Conservation (phyloP, 92 coral and sea anemone genomes). For the Palythoa grandis region DNA sequence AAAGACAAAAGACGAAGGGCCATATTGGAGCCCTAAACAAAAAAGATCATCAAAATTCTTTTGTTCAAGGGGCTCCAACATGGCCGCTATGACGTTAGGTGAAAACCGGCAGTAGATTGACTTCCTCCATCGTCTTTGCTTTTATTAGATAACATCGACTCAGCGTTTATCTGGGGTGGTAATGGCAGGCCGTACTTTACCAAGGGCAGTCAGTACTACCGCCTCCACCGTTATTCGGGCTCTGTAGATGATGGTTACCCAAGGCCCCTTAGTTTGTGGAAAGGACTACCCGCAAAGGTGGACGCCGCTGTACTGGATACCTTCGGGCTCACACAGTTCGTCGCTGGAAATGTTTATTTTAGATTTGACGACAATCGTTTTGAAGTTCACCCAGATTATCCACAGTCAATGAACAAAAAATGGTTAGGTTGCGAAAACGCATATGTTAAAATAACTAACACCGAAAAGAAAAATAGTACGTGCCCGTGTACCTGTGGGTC, state of each 20-base stretch:
- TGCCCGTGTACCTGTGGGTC: constrained; percentile 50
- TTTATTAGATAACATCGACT: constrained; percentile 54
- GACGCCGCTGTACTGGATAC: constrained; percentile 60
- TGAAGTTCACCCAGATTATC: constrained; percentile 33
- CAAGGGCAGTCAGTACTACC: constrained; percentile 58
- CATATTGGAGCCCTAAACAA: too few relatives aligned
- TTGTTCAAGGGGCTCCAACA: too few relatives aligned
- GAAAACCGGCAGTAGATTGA: too few relatives aligned
- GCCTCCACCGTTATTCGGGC: constrained; percentile 55
- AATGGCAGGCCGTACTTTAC: constrained; percentile 62
- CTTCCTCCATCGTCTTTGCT: not conserved
- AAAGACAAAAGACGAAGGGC: too few relatives aligned
- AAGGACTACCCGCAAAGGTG: constrained; percentile 33
- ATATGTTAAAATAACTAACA: constrained; percentile 12
- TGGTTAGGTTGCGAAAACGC: constrained; percentile 56
- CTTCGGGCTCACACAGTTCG: constrained; percentile 50
- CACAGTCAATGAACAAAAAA: constrained; percentile 49
- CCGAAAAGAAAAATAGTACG: constrained; percentile 29
- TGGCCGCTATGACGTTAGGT: too few relatives aligned
- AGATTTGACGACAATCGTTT: constrained; percentile 45
- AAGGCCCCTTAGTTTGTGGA: constrained; percentile 39
- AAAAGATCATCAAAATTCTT: too few relatives aligned
- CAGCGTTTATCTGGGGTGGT: constrained; percentile 66
- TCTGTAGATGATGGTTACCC: constrained; percentile 61
- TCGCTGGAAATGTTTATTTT: constrained; percentile 50